Evolutionary conservation across 30 jellyfish, hydroid and myxozoan genomes (phyloP), one percentile per base, ranked within the genome.

Genomic region (Sanderia malayensis): DNA sequence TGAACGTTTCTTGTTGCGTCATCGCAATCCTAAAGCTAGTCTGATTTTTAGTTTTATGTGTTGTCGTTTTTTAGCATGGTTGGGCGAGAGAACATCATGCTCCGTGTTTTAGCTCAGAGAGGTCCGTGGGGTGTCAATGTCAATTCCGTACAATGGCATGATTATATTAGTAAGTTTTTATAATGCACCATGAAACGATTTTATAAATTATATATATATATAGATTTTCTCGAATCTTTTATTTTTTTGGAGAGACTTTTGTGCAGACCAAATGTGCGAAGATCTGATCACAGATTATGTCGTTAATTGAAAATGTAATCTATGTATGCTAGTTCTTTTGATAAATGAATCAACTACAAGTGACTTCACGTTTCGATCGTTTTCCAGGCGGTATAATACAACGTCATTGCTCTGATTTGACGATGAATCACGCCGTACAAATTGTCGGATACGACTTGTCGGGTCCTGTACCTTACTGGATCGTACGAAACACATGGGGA

Each of bases 61-160:
- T n/a, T n/a, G n/a, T n/a, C n/a, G n/a, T 10, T 77, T 22, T 65
- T 2, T 41, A 87, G 95, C 33, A 23, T 80, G 84, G 83, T 52
- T 2, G 67, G 66, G 17, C 20, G 55, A 1, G 96, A 87, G 58
- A 68, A 80, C 24, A 52, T 44, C 34, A 79, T 87, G 96, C 76
- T 67, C 49, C n/a, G 31, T 22, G 74, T 71, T 19, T 46, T 87
- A 71, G 81, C 87, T n/a, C 96, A 87, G 68, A 87, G 83, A 61
- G 96, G 96, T 22, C 96, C 96, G 15, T 68, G 80, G 11, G 94
- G 80, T 61, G 92, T 87, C 76, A 87, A 79, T 64, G 96, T 87
- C 20, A 60, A 87, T 58, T 86, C 96, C 20, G 67, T 87, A 29
- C 58, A 46, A 4, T 87, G 96, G 96, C 96, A 74, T 34, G 96